Base-by-base conservation (phyloP, 2,888 invertebrate species). In the Antitype chi region DNA sequence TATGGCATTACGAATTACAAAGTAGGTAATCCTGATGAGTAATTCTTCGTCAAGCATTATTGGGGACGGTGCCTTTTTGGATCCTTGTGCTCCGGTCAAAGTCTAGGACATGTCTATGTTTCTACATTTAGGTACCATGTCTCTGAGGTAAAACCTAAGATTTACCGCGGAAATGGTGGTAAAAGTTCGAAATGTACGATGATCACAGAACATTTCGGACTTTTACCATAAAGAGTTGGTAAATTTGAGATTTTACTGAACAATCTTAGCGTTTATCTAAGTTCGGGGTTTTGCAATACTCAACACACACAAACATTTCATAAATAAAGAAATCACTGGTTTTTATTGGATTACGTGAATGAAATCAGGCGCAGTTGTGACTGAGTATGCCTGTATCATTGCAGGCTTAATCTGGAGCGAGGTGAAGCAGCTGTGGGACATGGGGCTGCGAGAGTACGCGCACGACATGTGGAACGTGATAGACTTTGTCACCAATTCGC, bases 391-490 rank as follows among this genome's bases (percentile, higher is more conserved):
- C 1, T 52, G 28, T 60, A 47, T 49, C 13, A 15, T 69, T 64
- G 70, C 93, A 99, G 99, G 99, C 76, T 97, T 99, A 89, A 99
- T 99, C 92, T 99, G 99, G 99, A 99, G 99, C 91, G 99, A 99
- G 97, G 99, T 99, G 89, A 99, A 99, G 94, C 99, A 99, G 94
- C 97, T 99, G 80, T 99, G 99, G 99, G 99, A 99, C 94, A 99
- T 99, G 89, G 99, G 99, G 0, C 97, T 99, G 78, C 98, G 99
- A 91, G 99, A 99, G 93, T 99, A 99, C 96, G 98, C 99, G 78
- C 98, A 99, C 92, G 99, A 99, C 95, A 99, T 99, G 99, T 99
- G 99, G 99, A 99, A 99, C 95, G 99, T 99, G 80, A 98, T 99
- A 89, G 99, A 99, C 96, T 99, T 99, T 95, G 99, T 99, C 86